These are phyloP conservation scores for Sebastes kiyomatsui DNA, from an alignment of 2,797 vertebrate species.

Conservation along the genomic window DNA sequence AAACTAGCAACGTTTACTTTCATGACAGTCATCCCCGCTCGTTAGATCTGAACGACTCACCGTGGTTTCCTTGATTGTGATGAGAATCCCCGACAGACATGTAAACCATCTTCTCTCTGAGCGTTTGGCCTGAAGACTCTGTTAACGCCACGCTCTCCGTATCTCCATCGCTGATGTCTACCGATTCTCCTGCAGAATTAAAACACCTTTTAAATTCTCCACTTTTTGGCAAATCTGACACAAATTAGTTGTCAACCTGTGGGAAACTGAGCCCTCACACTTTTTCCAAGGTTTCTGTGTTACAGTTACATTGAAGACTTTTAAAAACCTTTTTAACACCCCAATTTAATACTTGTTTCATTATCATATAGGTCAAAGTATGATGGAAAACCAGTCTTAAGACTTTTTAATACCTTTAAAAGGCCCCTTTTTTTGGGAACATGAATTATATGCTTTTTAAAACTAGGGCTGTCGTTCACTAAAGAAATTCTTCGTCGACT, in stretches of 20 bases:
- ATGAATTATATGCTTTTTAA: neutral
- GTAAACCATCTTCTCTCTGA: conserved; percentile 98
- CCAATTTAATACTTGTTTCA: neutral
- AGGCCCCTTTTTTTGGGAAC: neutral
- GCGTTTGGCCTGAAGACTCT: conserved; percentile 89
- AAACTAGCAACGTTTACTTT: conserved; percentile 37
- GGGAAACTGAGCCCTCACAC: neutral
- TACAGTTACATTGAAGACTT: neutral
- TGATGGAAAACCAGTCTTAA: neutral
- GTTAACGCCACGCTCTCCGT: conserved; percentile 89
- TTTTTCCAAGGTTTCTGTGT: neutral
- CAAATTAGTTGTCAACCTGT: neutral
- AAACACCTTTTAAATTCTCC: neutral
- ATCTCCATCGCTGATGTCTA: conserved; percentile 96
- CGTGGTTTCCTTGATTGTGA: conserved; percentile 92
- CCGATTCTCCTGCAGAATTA: conserved; percentile 87
- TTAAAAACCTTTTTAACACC: neutral
- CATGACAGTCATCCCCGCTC: conserved; percentile 13
- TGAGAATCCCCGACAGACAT: conserved; percentile 96
- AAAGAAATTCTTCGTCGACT: too few species aligned
- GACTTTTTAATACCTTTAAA: too few species aligned
- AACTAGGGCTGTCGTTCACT: too few species aligned
- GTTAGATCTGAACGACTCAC: conserved; percentile 76
- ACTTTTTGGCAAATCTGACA: neutral
- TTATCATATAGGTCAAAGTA: neutral